Evolutionary conservation across 2,888 invertebrate species (phyloP).

Genomic region (Drosophila neotestacea): DNA sequence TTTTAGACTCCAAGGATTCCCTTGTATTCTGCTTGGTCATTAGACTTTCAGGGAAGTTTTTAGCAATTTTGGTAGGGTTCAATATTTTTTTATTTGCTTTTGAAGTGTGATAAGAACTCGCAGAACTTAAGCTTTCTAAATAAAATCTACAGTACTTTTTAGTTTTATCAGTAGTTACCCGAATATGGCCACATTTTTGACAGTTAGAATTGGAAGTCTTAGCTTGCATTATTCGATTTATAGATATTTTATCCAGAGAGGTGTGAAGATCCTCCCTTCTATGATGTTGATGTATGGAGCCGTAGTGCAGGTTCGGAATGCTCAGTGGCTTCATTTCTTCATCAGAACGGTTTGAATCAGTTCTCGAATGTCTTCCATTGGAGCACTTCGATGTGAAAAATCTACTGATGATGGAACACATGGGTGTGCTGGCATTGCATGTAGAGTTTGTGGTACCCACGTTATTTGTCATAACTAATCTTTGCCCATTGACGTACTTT

Average conservation of each 20-base stretch:
- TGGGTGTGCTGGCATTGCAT: neutral
- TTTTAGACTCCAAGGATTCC: neutral
- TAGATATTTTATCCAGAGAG: constrained; percentile 14
- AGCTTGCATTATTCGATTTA: neutral
- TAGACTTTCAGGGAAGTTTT: neutral
- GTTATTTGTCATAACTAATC: neutral
- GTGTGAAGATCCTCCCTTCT: neutral
- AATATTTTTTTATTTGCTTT: neutral
- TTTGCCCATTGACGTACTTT: constrained; percentile 42
- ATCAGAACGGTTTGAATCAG: neutral
- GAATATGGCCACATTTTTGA: constrained; percentile 33
- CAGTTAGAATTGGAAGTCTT: constrained; percentile 11
- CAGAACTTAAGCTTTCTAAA: neutral
- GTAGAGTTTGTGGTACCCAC: neutral
- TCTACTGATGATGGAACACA: constrained; percentile 41
- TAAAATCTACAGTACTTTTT: neutral
- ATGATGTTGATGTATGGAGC: neutral
- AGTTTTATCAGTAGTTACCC: neutral
- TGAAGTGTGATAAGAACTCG: constrained; percentile 5
- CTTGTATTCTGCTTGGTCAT: no score
- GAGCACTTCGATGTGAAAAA: constrained; percentile 19
- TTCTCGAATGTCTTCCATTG: no score
- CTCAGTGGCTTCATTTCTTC: constrained; percentile 29
- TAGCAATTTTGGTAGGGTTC: neutral
- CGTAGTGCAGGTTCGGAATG: constrained; percentile 5